phyloP scores from a whole-genome alignment of 2,113 vertebrate genomes.

The Numida meleagris region DNA sequence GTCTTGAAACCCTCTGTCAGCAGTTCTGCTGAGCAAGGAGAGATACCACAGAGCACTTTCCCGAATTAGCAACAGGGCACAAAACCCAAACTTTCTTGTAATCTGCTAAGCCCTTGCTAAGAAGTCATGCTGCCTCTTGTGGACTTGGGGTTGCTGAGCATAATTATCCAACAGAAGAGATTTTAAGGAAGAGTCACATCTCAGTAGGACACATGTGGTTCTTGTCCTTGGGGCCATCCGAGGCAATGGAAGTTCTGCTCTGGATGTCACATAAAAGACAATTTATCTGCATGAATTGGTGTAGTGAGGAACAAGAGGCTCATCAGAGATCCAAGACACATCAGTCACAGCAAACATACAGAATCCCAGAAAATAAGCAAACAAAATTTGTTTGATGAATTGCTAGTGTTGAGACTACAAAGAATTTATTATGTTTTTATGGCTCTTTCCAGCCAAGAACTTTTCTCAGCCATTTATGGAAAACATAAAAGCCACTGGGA shows the following conservation, averaged over 20 bases:
- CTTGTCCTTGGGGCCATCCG: background rate
- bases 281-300: background rate
- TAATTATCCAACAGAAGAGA: background rate
- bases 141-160: background rate
- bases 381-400: conserved; percentile 20
- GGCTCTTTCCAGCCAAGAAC: conserved; percentile 72
- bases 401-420: conserved; percentile 43
- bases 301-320: background rate
- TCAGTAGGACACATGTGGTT: background rate
- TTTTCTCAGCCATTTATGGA: conserved; percentile 77
- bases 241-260: background rate
- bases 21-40: background rate
- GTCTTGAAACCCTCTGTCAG: background rate
- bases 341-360: conserved; percentile 40
- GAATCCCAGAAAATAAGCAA: conserved; percentile 44
- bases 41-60: background rate
- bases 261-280: background rate
- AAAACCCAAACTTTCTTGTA: background rate
- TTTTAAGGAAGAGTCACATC: conserved; percentile 8
- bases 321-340: background rate
- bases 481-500: conserved; percentile 79
- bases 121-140: background rate
- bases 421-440: conserved; percentile 73
- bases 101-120: conserved; percentile 11
- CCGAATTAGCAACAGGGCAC: background rate